These are phyloP conservation scores for Aphidius gifuensis DNA, from an alignment of 1,140 invertebrate species.

Conservation along the genomic window DNA sequence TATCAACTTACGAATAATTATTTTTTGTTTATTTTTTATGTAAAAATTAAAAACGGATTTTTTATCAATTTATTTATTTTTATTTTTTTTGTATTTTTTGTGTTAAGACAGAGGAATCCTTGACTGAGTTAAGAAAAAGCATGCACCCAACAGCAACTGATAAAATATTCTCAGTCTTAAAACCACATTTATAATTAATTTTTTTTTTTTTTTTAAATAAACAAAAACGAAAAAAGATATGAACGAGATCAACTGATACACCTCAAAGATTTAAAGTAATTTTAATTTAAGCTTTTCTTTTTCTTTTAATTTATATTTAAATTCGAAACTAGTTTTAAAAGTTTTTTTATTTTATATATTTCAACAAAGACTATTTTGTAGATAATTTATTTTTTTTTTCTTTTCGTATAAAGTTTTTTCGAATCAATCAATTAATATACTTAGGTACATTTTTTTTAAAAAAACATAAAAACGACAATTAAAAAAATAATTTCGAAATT, in stretches of 20 bases:
- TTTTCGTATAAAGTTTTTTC: too few relatives aligned
- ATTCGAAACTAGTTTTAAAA: too few relatives aligned
- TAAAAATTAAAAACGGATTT: neutral
- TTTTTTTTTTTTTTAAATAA: conserved; percentile 26
- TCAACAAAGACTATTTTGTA: too few relatives aligned
- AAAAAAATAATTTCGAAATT: too few relatives aligned
- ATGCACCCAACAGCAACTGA: conserved; percentile 61
- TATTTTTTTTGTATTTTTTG: conserved; percentile 30
- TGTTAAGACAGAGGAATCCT: conserved; percentile 60
- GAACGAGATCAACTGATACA: conserved; percentile 38
- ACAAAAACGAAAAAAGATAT: conserved; percentile 7
- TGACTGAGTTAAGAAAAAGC: conserved; percentile 63
- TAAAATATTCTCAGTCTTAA: conserved; percentile 54
- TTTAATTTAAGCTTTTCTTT: too few relatives aligned
- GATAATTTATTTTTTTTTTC: too few relatives aligned
- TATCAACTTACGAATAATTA: conserved; percentile 1
- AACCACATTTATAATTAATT: conserved; percentile 40
- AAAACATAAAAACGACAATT: too few relatives aligned
- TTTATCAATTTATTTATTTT: conserved; percentile 32
- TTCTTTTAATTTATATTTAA: too few relatives aligned
- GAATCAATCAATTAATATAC: too few relatives aligned
- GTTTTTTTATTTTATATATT: too few relatives aligned
- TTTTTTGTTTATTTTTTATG: conserved; percentile 1
- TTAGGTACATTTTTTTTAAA: too few relatives aligned
- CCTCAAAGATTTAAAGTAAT: conserved; percentile 32